Evolutionary conservation across 2,113 vertebrate species (phyloP).

Genomic region (Spea multiplicata): DNA sequence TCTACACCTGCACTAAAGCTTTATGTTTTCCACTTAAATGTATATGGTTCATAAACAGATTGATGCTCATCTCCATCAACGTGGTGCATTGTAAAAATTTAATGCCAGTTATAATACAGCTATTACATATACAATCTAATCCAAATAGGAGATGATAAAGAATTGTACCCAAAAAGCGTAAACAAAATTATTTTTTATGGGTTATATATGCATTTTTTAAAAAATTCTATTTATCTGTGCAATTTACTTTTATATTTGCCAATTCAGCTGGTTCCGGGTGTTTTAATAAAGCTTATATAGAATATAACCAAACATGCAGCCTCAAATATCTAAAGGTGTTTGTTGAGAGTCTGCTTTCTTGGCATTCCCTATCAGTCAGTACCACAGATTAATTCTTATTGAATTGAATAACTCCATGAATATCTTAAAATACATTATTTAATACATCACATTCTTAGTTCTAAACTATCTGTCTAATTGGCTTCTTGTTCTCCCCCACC

Average conservation of each 20-base stretch:
- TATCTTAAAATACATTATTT: too few species aligned
- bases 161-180: conserved; percentile 33
- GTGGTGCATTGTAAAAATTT: neutral
- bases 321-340: too few species aligned
- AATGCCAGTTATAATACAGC: conserved; percentile 40
- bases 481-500: too few species aligned
- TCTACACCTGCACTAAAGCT: neutral
- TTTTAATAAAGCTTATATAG: neutral
- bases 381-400: too few species aligned
- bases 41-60: conserved; percentile 20
- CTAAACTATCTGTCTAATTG: too few species aligned
- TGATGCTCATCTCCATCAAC: conserved; percentile 4
- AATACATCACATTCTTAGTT: too few species aligned
- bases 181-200: conserved; percentile 38
- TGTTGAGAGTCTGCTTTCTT: too few species aligned
- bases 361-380: too few species aligned
- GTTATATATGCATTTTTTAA: conserved; percentile 12
- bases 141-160: conserved; percentile 25
- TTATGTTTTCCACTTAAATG: conserved; percentile 8
- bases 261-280: neutral
- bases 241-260: conserved; percentile 37
- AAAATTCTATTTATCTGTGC: conserved; percentile 41
- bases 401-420: too few species aligned
- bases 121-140: conserved; percentile 33
- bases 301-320: neutral